Conservation (phyloP, 2,797 vertebrate species). For the Peromyscus aztecus region DNA sequence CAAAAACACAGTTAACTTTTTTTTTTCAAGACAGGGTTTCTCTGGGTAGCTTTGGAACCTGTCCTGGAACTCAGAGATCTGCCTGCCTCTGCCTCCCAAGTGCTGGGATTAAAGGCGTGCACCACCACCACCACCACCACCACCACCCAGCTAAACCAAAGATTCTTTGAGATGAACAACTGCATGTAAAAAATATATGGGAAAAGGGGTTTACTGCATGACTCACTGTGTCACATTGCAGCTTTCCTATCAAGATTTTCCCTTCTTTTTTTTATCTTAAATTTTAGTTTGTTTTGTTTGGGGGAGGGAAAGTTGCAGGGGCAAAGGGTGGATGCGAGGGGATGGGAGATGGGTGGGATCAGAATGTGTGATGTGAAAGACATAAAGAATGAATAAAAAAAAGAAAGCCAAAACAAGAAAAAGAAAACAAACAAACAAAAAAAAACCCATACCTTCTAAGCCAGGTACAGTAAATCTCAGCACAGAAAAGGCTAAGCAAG, state of each 20-base stretch:
- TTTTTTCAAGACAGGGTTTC: too few relatives aligned
- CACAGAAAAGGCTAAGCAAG: background rate
- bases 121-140: too few relatives aligned
- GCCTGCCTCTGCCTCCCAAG: too few relatives aligned
- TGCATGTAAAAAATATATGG: background rate
- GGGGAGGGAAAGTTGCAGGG: background rate
- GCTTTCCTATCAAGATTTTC: background rate
- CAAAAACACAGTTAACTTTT: slow-evolving; percentile 37
- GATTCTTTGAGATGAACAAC: background rate
- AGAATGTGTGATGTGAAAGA: background rate
- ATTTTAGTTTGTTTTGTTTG: background rate
- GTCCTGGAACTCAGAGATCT: too few relatives aligned
- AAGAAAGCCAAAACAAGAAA: background rate
- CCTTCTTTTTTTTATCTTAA: background rate
- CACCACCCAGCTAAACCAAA: too few relatives aligned
- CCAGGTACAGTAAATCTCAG: background rate
- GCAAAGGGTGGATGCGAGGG: background rate
- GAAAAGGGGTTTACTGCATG: background rate
- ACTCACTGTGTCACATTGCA: background rate
- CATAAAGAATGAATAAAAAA: background rate
- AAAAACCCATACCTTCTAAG: background rate
- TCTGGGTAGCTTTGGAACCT: too few relatives aligned
- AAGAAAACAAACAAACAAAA: background rate
- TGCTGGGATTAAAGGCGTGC: too few relatives aligned
- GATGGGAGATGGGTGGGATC: background rate